A percentile compares a stretch with the other conserved stretches of the same genome.
These are phyloP conservation scores for Colistium nudipinnis DNA, from an alignment of 2,113 vertebrate species.

Conservation along the genomic window DNA sequence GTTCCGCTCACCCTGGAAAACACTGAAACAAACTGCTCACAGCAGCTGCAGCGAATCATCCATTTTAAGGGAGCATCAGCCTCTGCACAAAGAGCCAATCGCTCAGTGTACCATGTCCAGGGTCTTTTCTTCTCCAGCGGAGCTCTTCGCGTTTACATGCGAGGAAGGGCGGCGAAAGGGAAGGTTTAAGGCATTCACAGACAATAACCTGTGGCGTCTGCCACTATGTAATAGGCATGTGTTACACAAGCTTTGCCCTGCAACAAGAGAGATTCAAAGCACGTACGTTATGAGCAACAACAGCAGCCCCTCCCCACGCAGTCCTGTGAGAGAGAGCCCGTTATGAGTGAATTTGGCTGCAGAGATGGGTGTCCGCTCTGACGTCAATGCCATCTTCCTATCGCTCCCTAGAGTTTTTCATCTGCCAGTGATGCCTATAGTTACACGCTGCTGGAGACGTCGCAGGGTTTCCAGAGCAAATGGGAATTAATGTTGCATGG, in stretches of 20 bases:
- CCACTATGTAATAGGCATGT: constrained; percentile 53
- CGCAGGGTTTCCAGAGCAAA: background rate
- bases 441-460: constrained; percentile 11
- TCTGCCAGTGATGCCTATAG: constrained; percentile 44
- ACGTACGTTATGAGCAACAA: constrained; percentile 70
- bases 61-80: constrained; percentile 14
- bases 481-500: constrained; percentile 43
- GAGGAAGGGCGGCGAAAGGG: background rate
- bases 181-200: constrained; percentile 9
- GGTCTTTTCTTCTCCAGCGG: background rate
- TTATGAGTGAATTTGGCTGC: constrained; percentile 69
- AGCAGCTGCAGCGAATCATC: constrained; percentile 27
- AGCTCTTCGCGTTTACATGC: background rate
- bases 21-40: background rate
- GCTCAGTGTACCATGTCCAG: background rate
- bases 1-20: background rate
- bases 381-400: constrained; percentile 68
- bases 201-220: constrained; percentile 60
- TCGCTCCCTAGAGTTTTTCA: constrained; percentile 40
- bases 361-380: constrained; percentile 76
- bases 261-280: constrained; percentile 68
- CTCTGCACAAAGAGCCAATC: constrained; percentile 14
- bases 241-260: constrained; percentile 68
- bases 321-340: constrained; percentile 61
- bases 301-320: constrained; percentile 74